Evolutionary conservation across 2,797 vertebrate genomes (phyloP).

Genomic region (Erpetoichthys calabaricus): DNA sequence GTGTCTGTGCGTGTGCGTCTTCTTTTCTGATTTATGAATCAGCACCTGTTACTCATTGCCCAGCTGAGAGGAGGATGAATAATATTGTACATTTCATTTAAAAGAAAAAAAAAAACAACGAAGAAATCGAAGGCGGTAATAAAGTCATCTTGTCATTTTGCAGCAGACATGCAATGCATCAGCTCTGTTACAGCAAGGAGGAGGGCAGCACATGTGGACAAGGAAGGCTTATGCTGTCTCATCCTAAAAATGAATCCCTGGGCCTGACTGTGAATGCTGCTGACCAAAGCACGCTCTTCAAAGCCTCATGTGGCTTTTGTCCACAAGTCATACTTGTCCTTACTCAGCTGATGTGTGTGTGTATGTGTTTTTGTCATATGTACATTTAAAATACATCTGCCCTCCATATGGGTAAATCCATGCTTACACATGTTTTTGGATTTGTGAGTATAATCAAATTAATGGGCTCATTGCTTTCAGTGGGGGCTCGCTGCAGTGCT

Average conservation of each 20-base stretch:
- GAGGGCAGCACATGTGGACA: too few species aligned
- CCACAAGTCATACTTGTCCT: constrained; percentile 26
- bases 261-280: constrained; percentile 29
- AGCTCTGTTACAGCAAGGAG: too few species aligned
- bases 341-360: constrained; percentile 34
- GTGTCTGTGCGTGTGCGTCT: constrained; percentile 1
- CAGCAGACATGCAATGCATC: too few species aligned
- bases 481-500: too few species aligned
- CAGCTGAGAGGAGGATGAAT: too few species aligned
- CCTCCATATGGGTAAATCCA: constrained; percentile 66
- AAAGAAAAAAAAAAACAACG: too few species aligned
- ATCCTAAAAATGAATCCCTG: constrained; percentile 15
- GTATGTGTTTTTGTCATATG: constrained; percentile 31
- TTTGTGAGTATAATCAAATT: constrained; percentile 82
- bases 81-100: too few species aligned
- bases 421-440: constrained; percentile 69
- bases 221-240: not conserved
- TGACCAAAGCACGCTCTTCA: constrained; percentile 24
- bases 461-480: constrained; percentile 65
- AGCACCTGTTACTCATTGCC: too few species aligned
- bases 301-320: constrained; percentile 27
- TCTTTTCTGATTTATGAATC: too few species aligned
- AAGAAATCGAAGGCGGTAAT: too few species aligned
- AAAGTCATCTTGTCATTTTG: too few species aligned
- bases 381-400: constrained; percentile 67